phyloP scores from a whole-genome alignment of 1,140 invertebrate genomes.

The Drosophila biarmipes region DNA sequence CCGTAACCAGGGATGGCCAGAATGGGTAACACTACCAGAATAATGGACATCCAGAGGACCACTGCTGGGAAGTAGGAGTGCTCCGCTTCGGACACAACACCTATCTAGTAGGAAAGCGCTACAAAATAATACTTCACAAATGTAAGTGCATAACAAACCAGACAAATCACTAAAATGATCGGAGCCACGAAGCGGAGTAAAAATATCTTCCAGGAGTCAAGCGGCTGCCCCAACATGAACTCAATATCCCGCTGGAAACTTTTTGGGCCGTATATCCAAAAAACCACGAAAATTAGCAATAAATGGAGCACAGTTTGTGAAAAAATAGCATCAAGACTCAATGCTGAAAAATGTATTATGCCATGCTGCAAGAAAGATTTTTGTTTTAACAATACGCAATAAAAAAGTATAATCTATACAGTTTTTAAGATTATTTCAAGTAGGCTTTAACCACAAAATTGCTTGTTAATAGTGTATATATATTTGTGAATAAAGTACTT shows the following conservation, averaged over 20 bases:
- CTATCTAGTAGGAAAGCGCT: slow-evolving; percentile 7
- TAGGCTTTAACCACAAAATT: no score
- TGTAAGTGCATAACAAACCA: slow-evolving; percentile 33
- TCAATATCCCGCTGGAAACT: slow-evolving; percentile 90
- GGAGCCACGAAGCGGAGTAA: slow-evolving; percentile 73
- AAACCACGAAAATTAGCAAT: slow-evolving; percentile 88
- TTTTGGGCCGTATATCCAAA: slow-evolving; percentile 86
- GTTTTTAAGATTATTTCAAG: neutral
- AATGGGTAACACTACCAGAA: slow-evolving; percentile 52
- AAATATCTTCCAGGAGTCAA: slow-evolving; percentile 85
- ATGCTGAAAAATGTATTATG: slow-evolving; percentile 34
- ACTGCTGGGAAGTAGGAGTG: slow-evolving; percentile 14
- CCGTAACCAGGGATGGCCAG: slow-evolving; percentile 68
- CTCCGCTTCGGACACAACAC: slow-evolving; percentile 23
- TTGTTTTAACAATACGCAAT: no score
- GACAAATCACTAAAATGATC: slow-evolving; percentile 38
- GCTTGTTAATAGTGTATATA: no score
- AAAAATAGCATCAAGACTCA: slow-evolving; percentile 86
- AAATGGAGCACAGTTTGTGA: slow-evolving; percentile 89
- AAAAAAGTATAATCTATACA: no score
- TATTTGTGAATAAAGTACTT: slow-evolving; percentile 4
- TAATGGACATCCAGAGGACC: slow-evolving; percentile 16
- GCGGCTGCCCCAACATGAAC: slow-evolving; percentile 91
- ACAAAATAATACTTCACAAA: no score
- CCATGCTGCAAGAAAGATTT: slow-evolving; percentile 48